A percentile compares a stretch with the other conserved stretches of the same genome.
Conservation (phyloP, 2,113 vertebrate species). For the Prietella phreatophila region DNA sequence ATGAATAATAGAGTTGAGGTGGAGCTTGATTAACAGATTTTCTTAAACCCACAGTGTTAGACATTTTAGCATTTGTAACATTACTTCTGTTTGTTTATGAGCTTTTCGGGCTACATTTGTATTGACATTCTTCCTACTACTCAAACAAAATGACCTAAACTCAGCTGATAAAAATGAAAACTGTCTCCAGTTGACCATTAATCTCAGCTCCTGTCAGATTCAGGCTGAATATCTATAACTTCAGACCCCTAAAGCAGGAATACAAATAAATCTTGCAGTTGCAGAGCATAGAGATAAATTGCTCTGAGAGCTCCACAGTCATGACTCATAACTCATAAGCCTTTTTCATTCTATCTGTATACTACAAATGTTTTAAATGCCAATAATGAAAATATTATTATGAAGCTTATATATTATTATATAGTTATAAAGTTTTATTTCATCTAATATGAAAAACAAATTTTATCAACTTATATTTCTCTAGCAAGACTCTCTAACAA, state of each 20-base stretch:
- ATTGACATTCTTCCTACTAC: background rate
- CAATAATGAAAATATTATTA: background rate
- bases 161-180: conserved; percentile 26
- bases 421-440: background rate
- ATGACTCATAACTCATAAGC: conserved; percentile 12
- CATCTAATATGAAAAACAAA: background rate
- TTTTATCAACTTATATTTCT: background rate
- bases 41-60: background rate
- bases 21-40: background rate
- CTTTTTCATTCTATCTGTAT: background rate
- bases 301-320: conserved; percentile 20
- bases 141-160: conserved; percentile 28
- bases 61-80: background rate
- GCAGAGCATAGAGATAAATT: conserved; percentile 21
- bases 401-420: no score
- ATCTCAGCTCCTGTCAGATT: conserved; percentile 13
- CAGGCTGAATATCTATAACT: conserved; percentile 24
- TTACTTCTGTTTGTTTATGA: background rate
- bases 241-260: conserved; percentile 19
- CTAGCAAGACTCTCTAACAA: background rate
- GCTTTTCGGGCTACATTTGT: background rate
- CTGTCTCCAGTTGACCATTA: conserved; percentile 16
- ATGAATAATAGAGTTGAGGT: background rate
- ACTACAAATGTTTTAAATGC: background rate
- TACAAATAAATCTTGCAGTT: conserved; percentile 20